These are phyloP conservation scores for Aleadryas rufinucha DNA, from an alignment of 2,113 vertebrate species.

Conservation along the genomic window DNA sequence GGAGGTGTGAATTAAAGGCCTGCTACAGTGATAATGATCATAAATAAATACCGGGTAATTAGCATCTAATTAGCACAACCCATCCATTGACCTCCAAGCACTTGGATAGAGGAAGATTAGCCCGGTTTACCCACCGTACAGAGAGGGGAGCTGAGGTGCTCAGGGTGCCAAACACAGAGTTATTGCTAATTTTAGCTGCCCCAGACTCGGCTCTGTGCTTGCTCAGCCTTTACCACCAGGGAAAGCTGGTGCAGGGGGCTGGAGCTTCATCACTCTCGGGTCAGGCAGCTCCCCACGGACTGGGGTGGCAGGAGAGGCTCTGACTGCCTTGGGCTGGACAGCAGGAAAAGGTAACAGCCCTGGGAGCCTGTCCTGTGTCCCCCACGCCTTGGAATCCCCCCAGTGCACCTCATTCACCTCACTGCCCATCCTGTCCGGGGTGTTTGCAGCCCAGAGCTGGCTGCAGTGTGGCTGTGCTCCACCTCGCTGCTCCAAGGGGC, in stretches of 20 bases:
- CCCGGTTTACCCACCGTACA: background rate
- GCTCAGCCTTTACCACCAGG: background rate
- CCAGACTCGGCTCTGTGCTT: rapidly evolving
- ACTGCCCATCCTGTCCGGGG: rapidly evolving
- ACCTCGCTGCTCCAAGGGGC: background rate
- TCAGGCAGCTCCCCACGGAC: background rate
- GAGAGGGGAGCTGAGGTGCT: background rate
- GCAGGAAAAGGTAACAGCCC: background rate
- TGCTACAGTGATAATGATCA: slow-evolving; percentile 47
- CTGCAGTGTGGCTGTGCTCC: background rate
- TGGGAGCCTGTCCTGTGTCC: background rate
- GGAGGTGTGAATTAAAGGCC: slow-evolving; percentile 47
- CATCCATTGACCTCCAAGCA: slow-evolving; percentile 43
- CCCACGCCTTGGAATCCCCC: background rate
- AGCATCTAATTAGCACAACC: slow-evolving; percentile 52
- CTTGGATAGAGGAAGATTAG: background rate
- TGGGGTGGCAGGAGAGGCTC: background rate
- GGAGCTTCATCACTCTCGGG: background rate
- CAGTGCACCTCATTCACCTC: rapidly evolving
- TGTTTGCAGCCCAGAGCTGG: background rate
- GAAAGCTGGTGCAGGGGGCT: background rate
- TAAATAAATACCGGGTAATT: slow-evolving; percentile 37
- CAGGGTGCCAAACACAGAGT: background rate
- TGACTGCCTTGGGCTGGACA: background rate
- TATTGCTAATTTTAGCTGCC: background rate